Evolutionary conservation across 1,140 invertebrate genomes (phyloP).

Genomic region (Bombus superbus): DNA sequence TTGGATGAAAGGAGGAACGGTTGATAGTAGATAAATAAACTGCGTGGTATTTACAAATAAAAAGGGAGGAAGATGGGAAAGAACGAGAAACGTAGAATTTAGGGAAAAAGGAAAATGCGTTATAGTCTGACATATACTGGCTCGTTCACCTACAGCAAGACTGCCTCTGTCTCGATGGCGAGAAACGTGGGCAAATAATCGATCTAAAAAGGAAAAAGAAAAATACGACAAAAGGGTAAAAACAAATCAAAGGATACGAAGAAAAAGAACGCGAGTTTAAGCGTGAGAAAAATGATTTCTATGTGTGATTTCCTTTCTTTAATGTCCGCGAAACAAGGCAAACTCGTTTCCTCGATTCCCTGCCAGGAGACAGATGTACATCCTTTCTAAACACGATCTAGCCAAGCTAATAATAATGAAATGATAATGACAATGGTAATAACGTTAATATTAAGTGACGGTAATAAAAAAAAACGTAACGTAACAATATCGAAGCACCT

Average conservation of each 20-base stretch:
- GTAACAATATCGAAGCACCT: conserved; percentile 78
- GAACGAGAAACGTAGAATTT: conserved; percentile 29
- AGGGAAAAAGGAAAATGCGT: background rate
- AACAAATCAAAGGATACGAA: background rate
- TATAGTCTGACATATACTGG: conserved; percentile 59
- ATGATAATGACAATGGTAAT: conserved; percentile 66
- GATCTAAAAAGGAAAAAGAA: background rate
- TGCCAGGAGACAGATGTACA: conserved; percentile 51
- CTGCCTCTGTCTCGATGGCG: conserved; percentile 55
- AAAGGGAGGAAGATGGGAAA: conserved; percentile 48
- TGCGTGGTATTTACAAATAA: conserved; percentile 78
- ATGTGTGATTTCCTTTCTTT: background rate
- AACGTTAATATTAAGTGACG: conserved; percentile 66
- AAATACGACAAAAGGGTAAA: background rate
- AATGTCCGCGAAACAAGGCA: conserved; percentile 7
- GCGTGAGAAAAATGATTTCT: conserved; percentile 1
- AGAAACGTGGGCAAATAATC: conserved; percentile 11
- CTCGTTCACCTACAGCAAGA: conserved; percentile 59
- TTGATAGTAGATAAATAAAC: conserved; percentile 76
- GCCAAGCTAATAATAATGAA: conserved; percentile 52
- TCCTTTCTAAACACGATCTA: conserved; percentile 48
- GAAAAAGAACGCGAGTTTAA: background rate
- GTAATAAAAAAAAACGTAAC: conserved; percentile 65
- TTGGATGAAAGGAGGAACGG: conserved; percentile 53
- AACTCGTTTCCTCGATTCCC: conserved; percentile 15